These are phyloP conservation scores for Ametastegia equiseti DNA, from an alignment of 2,888 invertebrate genomes.

Conservation along the genomic window DNA sequence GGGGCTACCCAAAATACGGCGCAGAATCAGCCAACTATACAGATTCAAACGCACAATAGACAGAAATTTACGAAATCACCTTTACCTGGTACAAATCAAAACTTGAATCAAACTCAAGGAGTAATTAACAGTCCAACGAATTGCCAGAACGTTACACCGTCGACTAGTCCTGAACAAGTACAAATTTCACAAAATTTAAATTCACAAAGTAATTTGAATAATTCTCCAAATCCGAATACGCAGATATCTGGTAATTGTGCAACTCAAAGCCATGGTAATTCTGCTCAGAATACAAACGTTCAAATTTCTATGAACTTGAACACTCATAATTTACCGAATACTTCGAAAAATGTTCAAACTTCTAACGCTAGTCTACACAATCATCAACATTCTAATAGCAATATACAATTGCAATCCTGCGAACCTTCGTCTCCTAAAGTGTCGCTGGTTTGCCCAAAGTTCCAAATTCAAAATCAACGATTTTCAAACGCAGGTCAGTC, in stretches of 20 bases:
- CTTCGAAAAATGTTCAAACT: conserved; percentile 53
- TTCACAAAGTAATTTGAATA: conserved; percentile 49
- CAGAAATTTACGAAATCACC: conserved; percentile 68
- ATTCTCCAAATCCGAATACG: conserved; percentile 51
- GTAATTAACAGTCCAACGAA: conserved; percentile 57
- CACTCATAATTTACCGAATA: conserved; percentile 46
- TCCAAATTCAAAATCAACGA: conserved; percentile 49
- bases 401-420: conserved; percentile 54
- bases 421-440: conserved; percentile 53
- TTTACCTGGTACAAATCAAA: conserved; percentile 50
- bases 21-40: conserved; percentile 60
- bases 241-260: conserved; percentile 50
- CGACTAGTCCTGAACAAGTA: conserved; percentile 66
- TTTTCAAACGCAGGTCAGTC: conserved; percentile 48
- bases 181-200: conserved; percentile 53
- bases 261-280: conserved; percentile 49
- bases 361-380: conserved; percentile 55
- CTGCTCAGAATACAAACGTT: conserved; percentile 52
- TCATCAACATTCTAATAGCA: conserved; percentile 49
- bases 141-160: conserved; percentile 61
- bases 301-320: conserved; percentile 51
- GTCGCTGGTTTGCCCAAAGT: conserved; percentile 52
- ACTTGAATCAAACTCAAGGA: conserved; percentile 50
- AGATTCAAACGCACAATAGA: conserved; percentile 54
- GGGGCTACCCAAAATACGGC: conserved; percentile 31